Evolutionary conservation across 2,797 vertebrate genomes (phyloP).

Genomic region (Enteromius anoplus): DNA sequence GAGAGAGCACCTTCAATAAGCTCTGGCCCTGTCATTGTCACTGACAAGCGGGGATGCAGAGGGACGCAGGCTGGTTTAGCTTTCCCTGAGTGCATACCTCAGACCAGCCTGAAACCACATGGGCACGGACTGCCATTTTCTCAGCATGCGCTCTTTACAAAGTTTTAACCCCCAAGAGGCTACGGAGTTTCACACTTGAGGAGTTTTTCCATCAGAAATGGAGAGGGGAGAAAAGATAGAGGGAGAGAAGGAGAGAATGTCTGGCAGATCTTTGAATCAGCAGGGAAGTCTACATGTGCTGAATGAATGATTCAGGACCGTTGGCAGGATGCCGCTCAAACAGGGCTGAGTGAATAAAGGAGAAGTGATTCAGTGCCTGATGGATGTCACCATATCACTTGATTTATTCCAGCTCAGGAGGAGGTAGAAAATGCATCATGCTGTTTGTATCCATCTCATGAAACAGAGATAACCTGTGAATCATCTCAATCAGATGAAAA

Average conservation of each 20-base stretch:
- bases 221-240: conserved; percentile 51
- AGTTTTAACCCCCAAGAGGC: conserved; percentile 70
- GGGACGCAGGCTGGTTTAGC: conserved; percentile 59
- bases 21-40: conserved; percentile 71
- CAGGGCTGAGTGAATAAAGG: conserved; percentile 63
- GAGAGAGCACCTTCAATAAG: conserved; percentile 71
- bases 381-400: conserved; percentile 71
- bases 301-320: conserved; percentile 65
- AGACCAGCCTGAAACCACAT: conserved; percentile 70
- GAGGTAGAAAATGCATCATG: conserved; percentile 67
- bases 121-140: conserved; percentile 79
- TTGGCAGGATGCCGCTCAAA: conserved; percentile 56
- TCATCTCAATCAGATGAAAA: conserved; percentile 73
- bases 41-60: conserved; percentile 72
- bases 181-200: conserved; percentile 73
- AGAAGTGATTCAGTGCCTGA: conserved; percentile 73
- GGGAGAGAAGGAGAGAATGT: conserved; percentile 49
- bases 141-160: conserved; percentile 81
- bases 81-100: conserved; percentile 72
- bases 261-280: conserved; percentile 61
- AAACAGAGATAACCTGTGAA: conserved; percentile 72
- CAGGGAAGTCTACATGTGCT: conserved; percentile 62
- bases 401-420: conserved; percentile 70
- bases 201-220: conserved; percentile 70
- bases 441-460: conserved; percentile 71